Percentiles rank a stretch among this genome's conserved stretches.
Conservation (phyloP, 1,140 invertebrate species). For the Lasaia peninsularis region DNA sequence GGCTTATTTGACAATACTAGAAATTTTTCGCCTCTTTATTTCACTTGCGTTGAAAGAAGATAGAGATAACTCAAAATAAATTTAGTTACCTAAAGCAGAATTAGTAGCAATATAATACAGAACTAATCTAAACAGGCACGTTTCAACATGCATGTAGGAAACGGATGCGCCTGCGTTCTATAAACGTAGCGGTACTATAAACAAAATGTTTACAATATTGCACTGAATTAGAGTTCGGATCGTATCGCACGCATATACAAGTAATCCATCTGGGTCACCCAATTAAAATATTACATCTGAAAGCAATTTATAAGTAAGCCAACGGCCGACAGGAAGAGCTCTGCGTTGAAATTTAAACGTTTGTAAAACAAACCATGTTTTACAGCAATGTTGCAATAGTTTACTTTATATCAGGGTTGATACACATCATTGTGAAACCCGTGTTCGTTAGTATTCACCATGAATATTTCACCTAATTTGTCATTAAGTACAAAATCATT, state of each 20-base stretch:
- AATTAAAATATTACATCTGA: conserved; percentile 17
- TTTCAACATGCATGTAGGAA: conserved; percentile 27
- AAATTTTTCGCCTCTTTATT: no score
- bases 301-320: conserved; percentile 14
- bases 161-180: conserved; percentile 34
- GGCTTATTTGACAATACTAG: no score
- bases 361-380: conserved; percentile 7
- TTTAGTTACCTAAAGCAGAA: no score
- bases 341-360: conserved; percentile 15
- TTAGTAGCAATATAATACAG: no score
- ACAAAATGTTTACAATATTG: conserved; percentile 11
- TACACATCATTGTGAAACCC: background rate
- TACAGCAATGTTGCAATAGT: background rate
- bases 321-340: conserved; percentile 9
- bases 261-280: conserved; percentile 12
- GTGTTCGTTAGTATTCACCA: no score
- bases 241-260: background rate
- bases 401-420: background rate
- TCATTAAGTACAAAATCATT: no score
- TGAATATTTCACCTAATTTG: no score
- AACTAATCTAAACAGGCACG: background rate
- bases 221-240: background rate
- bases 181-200: conserved; percentile 23
- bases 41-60: no score
- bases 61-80: no score